Percentiles rank a stretch among this genome's conserved stretches.
These are phyloP conservation scores for Volucella zonaria DNA, from an alignment of 2,888 invertebrate genomes.

Conservation along the genomic window DNA sequence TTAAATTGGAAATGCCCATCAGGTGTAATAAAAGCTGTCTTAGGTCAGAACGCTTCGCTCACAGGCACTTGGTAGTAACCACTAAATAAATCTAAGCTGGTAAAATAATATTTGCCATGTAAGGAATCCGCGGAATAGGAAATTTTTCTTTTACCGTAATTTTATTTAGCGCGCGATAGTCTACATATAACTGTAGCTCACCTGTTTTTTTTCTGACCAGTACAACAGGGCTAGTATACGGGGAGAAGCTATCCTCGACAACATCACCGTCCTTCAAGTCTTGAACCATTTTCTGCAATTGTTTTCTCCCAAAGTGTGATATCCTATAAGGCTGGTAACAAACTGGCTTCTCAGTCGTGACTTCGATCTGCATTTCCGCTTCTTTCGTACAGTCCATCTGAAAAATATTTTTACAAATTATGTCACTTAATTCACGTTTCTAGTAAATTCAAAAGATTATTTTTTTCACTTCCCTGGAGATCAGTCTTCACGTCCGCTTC, in stretches of 20 bases:
- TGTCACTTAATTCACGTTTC: too few relatives aligned
- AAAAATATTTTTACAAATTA: too few relatives aligned
- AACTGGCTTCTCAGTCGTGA: too few relatives aligned
- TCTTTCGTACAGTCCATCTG: too few relatives aligned
- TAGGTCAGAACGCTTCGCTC: not conserved
- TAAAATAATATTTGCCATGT: constrained; percentile 3
- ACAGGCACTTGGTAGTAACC: too few relatives aligned
- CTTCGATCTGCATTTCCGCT: too few relatives aligned
- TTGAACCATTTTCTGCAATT: constrained; percentile 6
- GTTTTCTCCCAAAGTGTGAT: too few relatives aligned
- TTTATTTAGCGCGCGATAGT: constrained; percentile 14
- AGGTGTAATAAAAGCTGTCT: not conserved
- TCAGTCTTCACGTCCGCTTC: too few relatives aligned
- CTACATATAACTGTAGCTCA: constrained; percentile 14
- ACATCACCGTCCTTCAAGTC: constrained; percentile 22
- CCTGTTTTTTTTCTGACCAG: not conserved
- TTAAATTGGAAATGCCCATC: too few relatives aligned
- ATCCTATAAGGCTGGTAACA: too few relatives aligned
- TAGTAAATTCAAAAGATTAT: too few relatives aligned
- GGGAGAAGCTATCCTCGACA: constrained; percentile 12
- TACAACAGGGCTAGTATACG: constrained; percentile 2
- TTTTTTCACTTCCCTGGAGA: too few relatives aligned
- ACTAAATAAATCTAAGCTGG: constrained; percentile 3
- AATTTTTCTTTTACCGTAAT: constrained; percentile 13
- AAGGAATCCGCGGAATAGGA: not conserved